phyloP scores from a whole-genome alignment of 2,888 invertebrate genomes.

The Creontiades dilutus region DNA sequence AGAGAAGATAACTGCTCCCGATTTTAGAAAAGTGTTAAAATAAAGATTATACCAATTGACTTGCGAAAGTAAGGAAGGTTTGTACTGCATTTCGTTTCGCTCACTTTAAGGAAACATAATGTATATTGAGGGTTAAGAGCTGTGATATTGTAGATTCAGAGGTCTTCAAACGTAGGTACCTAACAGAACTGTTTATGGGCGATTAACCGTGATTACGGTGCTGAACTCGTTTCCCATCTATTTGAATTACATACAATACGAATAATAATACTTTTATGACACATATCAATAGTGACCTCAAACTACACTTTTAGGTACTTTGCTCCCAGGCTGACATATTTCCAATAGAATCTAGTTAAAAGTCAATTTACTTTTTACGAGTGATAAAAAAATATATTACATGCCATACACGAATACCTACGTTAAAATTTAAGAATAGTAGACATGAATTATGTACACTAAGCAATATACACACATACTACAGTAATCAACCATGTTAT shows the following conservation, averaged over 20 bases:
- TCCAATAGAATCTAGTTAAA: background rate
- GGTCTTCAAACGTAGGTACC: too few relatives aligned
- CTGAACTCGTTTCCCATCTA: background rate
- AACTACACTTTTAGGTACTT: background rate
- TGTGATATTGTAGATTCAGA: too few relatives aligned
- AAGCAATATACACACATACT: slow-evolving; percentile 7
- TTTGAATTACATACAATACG: background rate
- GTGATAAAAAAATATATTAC: slow-evolving; percentile 33
- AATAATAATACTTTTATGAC: background rate
- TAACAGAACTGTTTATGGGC: too few relatives aligned
- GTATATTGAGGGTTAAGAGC: too few relatives aligned
- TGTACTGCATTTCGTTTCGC: too few relatives aligned
- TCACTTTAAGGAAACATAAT: too few relatives aligned
- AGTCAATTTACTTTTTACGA: background rate
- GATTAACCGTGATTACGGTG: too few relatives aligned
- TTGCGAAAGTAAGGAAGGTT: too few relatives aligned
- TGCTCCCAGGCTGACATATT: background rate
- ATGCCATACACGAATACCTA: slow-evolving; percentile 12
- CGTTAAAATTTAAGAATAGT: background rate
- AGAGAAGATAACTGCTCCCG: too few relatives aligned
- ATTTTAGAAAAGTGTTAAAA: too few relatives aligned
- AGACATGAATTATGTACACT: background rate
- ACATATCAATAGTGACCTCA: background rate
- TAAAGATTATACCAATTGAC: too few relatives aligned
- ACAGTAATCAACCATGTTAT: background rate